phyloP scores from a whole-genome alignment of 2,113 vertebrate genomes.

The Corythoichthys haematopterus region DNA sequence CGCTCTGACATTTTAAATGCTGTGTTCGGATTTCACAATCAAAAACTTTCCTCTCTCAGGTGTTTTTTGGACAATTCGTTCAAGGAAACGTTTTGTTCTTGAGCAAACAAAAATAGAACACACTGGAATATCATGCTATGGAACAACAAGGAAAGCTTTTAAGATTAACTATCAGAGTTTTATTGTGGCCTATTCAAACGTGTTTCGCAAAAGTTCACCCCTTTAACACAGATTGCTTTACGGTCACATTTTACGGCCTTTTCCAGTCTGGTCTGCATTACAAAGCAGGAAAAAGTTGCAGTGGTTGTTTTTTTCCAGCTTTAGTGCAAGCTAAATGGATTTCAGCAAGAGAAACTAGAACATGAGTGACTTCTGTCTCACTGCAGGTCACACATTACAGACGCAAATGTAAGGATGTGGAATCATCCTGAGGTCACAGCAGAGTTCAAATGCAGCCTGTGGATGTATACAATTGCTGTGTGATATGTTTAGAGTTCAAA shows the following conservation, averaged over 20 bases:
- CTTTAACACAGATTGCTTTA: background rate
- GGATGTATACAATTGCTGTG: no score
- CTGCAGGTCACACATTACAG: background rate
- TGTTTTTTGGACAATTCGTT: conserved; percentile 16
- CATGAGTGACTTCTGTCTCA: background rate
- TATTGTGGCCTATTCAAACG: conserved; percentile 1
- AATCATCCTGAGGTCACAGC: conserved; percentile 18
- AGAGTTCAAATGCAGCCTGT: background rate
- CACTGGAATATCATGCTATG: background rate
- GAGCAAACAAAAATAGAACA: background rate
- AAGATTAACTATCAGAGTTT: background rate
- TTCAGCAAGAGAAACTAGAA: background rate
- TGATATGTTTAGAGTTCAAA: no score
- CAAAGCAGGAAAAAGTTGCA: no score
- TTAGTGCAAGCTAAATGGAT: background rate
- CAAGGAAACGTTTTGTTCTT: conserved; percentile 35
- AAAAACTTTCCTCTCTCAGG: background rate
- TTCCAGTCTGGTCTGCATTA: background rate
- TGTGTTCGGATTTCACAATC: conserved; percentile 32
- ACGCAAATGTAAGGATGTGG: background rate
- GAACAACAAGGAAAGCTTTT: conserved; percentile 20
- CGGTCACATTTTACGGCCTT: conserved; percentile 17
- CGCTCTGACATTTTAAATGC: background rate
- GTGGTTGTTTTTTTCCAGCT: background rate
- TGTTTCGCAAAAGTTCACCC: background rate